Conservation (phyloP, 2,113 vertebrate genomes). For the Manacus vitellinus region DNA sequence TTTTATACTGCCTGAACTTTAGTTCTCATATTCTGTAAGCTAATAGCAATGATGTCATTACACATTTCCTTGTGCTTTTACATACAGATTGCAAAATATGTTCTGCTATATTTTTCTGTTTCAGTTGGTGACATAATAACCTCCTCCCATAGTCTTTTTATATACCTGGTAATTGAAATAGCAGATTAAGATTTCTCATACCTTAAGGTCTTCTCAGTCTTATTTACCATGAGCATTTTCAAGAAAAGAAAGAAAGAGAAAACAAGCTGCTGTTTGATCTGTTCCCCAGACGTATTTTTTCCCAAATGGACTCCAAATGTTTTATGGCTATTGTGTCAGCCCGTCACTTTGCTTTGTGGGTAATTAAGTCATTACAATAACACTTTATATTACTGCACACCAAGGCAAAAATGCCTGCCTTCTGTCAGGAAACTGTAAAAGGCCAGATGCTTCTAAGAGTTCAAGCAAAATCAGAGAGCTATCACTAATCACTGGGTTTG, state of each 20-base stretch:
- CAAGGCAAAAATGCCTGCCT: constrained; percentile 11
- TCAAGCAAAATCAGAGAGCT: not conserved
- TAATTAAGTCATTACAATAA: constrained; percentile 42
- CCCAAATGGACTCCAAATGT: not conserved
- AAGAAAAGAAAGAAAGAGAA: not conserved
- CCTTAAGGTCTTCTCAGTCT: not conserved
- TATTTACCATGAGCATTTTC: not conserved
- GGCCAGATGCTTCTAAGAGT: constrained; percentile 3
- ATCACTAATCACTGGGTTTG: not conserved
- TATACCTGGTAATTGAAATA: not conserved
- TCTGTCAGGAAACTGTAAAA: constrained; percentile 16
- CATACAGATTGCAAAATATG: not conserved
- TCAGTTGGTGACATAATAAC: not conserved
- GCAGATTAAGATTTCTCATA: not conserved
- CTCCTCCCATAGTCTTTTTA: not conserved
- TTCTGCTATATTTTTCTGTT: not conserved
- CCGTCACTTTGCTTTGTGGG: not conserved
- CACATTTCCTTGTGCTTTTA: not conserved
- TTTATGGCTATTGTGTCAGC: constrained; percentile 3
- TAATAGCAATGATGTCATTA: not conserved
- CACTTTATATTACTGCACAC: not conserved
- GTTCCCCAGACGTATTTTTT: not conserved
- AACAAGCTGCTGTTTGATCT: not conserved
- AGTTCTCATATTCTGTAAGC: not conserved
- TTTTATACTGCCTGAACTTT: not conserved